Base-by-base conservation (phyloP, 2,888 invertebrate genomes). In the Tetanocera ferruginea region DNA sequence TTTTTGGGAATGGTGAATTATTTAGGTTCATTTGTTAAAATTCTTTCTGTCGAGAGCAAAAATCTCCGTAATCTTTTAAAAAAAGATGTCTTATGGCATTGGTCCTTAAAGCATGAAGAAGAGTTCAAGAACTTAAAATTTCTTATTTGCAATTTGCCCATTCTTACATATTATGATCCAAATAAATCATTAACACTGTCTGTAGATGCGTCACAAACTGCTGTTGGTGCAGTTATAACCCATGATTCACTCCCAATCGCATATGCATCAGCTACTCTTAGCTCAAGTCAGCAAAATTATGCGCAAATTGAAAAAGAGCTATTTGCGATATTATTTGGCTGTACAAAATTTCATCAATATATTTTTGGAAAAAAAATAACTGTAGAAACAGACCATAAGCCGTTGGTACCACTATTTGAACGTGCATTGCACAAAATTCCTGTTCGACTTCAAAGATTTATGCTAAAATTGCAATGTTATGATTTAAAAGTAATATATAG, bases 231-330 rank as follows among this genome's bases (percentile, higher is more conserved):
- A n/a, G 78, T 76, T 4, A 80, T 80, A 66, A 70, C 57, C 6
- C 77, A 77, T 66, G 73, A 55, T 4, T 19, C 25, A n/a, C 66
- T 31, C 9, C 76, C 78, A 2, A 81, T 80, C 11, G 69, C 69
- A 19, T 69, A 74, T 34, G 49, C 72, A n/a, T 72, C 72, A 19
- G 72, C 72, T 8, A 25, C 79, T 8, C 71, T 80, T 2, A 79
- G 76, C 28, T 25, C 62, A 5, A 43, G 76, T 14, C 77, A 80
- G 51, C 43, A 70, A 67, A 80, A 77, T 55, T 81, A 82, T 74
- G 76, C 78, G 6, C 72, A 79, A 76, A 81, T 79, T 17, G 77
- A 81, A 49, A 81, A 81, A 57, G 80, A 82, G 60, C 57, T 80
- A 11, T 76, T 81, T 31, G 78, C 81, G n/a, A 80, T 80, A 67